Evolutionary conservation across 2,113 vertebrate species (phyloP).

Genomic region (Saguinus imperator): DNA sequence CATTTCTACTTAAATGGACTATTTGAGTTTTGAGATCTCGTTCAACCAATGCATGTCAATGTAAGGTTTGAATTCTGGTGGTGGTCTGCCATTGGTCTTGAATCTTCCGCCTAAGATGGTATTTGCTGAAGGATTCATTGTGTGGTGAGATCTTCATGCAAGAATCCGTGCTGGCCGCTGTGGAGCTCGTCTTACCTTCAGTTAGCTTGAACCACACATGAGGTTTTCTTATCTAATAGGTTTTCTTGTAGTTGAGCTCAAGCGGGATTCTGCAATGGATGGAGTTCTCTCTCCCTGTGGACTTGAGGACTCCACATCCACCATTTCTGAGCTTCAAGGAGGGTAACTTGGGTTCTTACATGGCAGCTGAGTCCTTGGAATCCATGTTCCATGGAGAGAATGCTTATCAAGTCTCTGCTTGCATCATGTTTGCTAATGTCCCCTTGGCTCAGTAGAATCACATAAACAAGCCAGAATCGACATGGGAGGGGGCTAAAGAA

Average conservation of each 20-base stretch:
- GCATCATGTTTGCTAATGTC: no score
- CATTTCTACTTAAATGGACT: not conserved
- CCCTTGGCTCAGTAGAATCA: not conserved
- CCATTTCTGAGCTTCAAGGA: not conserved
- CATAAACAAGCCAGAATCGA: not conserved
- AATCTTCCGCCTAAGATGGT: not conserved
- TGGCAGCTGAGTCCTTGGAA: accelerated
- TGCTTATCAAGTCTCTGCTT: not conserved
- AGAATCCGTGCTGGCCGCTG: accelerated
- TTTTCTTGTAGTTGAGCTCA: no score
- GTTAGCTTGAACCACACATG: not conserved
- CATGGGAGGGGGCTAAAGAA: no score
- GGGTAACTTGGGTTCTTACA: not conserved
- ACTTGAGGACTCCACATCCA: not conserved
- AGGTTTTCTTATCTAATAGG: not conserved
- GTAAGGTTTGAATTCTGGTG: not conserved
- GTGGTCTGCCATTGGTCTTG: not conserved
- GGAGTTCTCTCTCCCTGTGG: not conserved
- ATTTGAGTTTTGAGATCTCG: not conserved
- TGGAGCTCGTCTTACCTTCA: not conserved
- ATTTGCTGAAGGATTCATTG: not conserved
- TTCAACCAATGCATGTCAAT: not conserved
- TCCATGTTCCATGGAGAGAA: not conserved
- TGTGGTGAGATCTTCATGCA: not conserved
- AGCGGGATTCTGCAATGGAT: accelerated